A percentile compares a stretch with the other conserved stretches of the same genome.
These are phyloP conservation scores for Furcifer pardalis DNA, from an alignment of 2,797 vertebrate species.

Conservation along the genomic window DNA sequence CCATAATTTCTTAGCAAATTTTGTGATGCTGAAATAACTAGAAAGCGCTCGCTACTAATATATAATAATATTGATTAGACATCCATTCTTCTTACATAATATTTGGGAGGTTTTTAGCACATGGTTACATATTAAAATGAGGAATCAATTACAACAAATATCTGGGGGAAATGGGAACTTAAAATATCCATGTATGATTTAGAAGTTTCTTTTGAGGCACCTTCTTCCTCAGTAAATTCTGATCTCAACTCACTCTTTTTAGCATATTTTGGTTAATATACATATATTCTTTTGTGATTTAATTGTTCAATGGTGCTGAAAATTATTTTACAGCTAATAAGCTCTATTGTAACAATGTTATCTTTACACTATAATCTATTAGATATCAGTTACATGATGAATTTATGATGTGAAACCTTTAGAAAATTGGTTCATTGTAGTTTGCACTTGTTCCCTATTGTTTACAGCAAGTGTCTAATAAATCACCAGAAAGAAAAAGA, in stretches of 20 bases:
- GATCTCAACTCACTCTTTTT: slow-evolving; percentile 8
- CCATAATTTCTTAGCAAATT: background rate
- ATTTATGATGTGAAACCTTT: slow-evolving; percentile 10
- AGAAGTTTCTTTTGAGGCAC: background rate
- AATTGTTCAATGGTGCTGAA: slow-evolving; percentile 12
- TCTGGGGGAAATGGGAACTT: background rate
- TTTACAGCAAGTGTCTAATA: slow-evolving; percentile 10
- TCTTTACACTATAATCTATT: slow-evolving; percentile 5
- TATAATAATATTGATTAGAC: background rate
- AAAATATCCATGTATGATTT: background rate
- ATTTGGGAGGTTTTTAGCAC: background rate
- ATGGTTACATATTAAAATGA: background rate
- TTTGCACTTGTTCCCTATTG: slow-evolving; percentile 13
- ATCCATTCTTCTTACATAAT: background rate
- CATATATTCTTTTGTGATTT: slow-evolving; percentile 20
- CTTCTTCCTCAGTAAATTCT: slow-evolving; percentile 3
- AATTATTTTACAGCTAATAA: slow-evolving; percentile 13
- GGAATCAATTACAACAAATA: background rate
- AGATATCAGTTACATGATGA: slow-evolving; percentile 25
- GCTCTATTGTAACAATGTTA: slow-evolving; percentile 21
- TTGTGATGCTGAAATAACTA: background rate
- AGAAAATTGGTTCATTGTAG: slow-evolving; percentile 18
- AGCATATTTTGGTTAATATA: slow-evolving; percentile 11
- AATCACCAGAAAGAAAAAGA: slow-evolving; percentile 5
- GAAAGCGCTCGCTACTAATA: background rate